Evolutionary conservation across 2,113 vertebrate genomes (phyloP).

Genomic region (Crocuta crocuta): DNA sequence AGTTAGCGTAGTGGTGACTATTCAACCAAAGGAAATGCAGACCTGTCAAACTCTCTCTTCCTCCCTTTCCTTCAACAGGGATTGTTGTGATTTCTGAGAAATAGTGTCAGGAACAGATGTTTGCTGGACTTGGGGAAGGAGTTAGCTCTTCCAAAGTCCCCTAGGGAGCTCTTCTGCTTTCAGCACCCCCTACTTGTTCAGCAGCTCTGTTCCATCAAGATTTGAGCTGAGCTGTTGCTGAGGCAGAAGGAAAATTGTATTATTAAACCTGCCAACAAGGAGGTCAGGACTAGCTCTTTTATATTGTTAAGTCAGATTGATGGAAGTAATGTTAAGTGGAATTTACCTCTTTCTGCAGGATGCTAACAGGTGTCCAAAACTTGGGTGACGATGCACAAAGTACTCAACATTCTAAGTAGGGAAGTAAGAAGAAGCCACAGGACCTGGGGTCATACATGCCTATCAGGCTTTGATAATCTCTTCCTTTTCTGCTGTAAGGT

Average conservation of each 20-base stretch:
- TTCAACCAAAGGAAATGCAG: slow-evolving; percentile 65
- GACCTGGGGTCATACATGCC: neutral
- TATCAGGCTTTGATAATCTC: neutral
- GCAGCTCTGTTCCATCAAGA: neutral
- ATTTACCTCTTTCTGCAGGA: neutral
- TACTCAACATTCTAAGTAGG: neutral
- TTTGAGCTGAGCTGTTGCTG: slow-evolving; percentile 18
- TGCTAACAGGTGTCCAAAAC: neutral
- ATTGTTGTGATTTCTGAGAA: slow-evolving; percentile 42
- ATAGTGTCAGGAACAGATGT: slow-evolving; percentile 41
- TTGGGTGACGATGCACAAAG: neutral
- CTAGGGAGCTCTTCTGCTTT: neutral
- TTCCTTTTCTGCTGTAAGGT: neutral
- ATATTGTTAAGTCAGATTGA: neutral
- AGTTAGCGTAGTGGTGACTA: slow-evolving; percentile 57
- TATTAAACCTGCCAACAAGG: neutral
- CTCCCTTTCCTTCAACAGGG: neutral
- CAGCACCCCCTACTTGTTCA: neutral
- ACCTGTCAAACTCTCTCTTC: slow-evolving; percentile 37
- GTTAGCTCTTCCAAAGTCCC: neutral
- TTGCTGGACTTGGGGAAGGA: neutral
- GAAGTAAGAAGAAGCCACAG: neutral
- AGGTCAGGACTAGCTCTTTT: neutral
- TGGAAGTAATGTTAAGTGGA: neutral
- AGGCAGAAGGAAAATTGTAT: neutral